Evolutionary conservation across 2,797 vertebrate species (phyloP), one percentile per base, ranked within the genome.

Genomic region (Atherinosoma microstoma): DNA sequence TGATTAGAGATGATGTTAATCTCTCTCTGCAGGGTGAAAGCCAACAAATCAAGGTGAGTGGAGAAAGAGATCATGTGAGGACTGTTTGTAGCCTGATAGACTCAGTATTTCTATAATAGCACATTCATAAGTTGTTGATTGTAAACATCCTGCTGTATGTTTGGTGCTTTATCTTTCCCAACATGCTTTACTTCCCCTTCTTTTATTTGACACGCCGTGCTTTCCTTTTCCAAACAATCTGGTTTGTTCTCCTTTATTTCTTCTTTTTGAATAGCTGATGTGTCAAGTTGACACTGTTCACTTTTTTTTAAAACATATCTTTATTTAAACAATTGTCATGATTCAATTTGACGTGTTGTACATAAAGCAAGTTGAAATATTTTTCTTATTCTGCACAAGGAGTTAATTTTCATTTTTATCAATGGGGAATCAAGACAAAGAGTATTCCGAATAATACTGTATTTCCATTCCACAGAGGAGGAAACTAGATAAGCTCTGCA

Each of bases 11-110:
- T 65, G 69, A 82, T 66, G 61, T 62, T 74, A 75, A 89, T 88
- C 79, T 78, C 42, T 45, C 18, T 45, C 72, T 34, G 51, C 42
- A 61, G 73, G 73, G 68, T 47, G 51, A 84, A 78, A 76, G 73
- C 85, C 84, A 85, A 87, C 84, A 90, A 78, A 80, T 87, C 49
- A 78, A 84, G 70, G 77, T 80, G 77, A 84, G 27, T 2, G 29
- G 22, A 62, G 67, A 81, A 49, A 13, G 40, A 42, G 71, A 54
- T 68, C 58, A 76, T 42, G 35, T 67, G 54, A 80, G 42, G 68
- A 73, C 36, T 30, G 62, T 15, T 35, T 57, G 53, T 9, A 24
- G 18, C 22, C 35, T 58, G 56, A 68, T 56, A 9, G 35, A 57
- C 76, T 63, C 65, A n/a, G n/a, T 8, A 0, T 58, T 72, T 75